Evolutionary conservation across 2,113 vertebrate species (phyloP).

Genomic region (Dendropsophus ebraccatus): DNA sequence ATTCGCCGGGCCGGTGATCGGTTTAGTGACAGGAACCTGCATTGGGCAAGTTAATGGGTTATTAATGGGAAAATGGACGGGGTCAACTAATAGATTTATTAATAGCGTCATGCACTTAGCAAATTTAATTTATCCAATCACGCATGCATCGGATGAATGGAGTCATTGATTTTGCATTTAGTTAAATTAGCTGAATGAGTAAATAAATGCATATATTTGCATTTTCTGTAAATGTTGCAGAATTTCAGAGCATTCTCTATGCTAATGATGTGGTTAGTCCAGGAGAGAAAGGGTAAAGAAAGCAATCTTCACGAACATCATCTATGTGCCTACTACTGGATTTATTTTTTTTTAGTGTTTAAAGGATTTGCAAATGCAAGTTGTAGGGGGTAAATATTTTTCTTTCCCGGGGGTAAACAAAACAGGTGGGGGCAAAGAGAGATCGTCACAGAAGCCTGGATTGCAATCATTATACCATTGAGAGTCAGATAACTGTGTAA

Average conservation of each 20-base stretch:
- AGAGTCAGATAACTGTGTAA: slow-evolving; percentile 64
- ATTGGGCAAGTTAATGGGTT: slow-evolving; percentile 3
- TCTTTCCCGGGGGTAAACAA: slow-evolving; percentile 5
- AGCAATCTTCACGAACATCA: background rate
- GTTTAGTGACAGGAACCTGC: slow-evolving; percentile 10
- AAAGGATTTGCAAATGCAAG: slow-evolving; percentile 49
- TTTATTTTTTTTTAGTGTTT: background rate
- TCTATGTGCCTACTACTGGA: background rate
- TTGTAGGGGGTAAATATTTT: slow-evolving; percentile 4
- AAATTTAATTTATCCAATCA: slow-evolving; percentile 31
- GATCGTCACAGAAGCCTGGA: slow-evolving; percentile 31
- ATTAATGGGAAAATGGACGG: slow-evolving; percentile 14
- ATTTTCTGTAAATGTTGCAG: background rate
- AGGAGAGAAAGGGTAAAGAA: background rate
- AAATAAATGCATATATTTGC: background rate
- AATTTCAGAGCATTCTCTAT: background rate
- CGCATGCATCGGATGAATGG: slow-evolving; percentile 15
- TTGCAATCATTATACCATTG: slow-evolving; percentile 44
- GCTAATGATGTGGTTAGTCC: slow-evolving; percentile 12
- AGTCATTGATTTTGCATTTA: slow-evolving; percentile 1
- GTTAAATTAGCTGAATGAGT: slow-evolving; percentile 43
- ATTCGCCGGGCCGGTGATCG: background rate
- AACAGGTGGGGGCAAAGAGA: slow-evolving; percentile 49
- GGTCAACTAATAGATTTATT: slow-evolving; percentile 15
- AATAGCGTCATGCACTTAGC: background rate